A percentile compares a stretch with the other conserved stretches of the same genome.
These are phyloP conservation scores for Margaritifera margaritifera DNA, from an alignment of 2,888 invertebrate species.

Conservation along the genomic window DNA sequence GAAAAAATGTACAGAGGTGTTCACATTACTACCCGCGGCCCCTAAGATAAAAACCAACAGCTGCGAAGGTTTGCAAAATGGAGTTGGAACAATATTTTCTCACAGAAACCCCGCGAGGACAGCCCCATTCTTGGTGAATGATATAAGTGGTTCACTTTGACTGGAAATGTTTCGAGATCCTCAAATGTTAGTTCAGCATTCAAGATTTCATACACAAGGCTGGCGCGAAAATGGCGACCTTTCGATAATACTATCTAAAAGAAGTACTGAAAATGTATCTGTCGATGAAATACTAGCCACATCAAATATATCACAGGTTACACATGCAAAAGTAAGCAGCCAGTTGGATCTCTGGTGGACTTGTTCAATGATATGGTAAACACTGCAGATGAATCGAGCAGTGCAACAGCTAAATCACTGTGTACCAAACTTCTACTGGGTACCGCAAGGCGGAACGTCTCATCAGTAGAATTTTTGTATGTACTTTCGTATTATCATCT, in stretches of 20 bases:
- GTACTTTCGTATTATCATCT: slow-evolving; percentile 27
- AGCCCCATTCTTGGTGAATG: slow-evolving; percentile 30
- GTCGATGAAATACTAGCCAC: too few species aligned
- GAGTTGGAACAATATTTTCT: slow-evolving; percentile 27
- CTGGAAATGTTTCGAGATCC: slow-evolving; percentile 48
- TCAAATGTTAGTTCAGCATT: slow-evolving; percentile 42
- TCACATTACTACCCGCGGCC: slow-evolving; percentile 25
- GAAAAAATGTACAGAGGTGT: slow-evolving; percentile 37
- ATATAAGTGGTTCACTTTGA: slow-evolving; percentile 36
- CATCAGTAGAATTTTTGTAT: slow-evolving; percentile 37
- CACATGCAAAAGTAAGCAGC: slow-evolving; percentile 45
- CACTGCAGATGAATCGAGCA: slow-evolving; percentile 6
- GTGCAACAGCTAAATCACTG: slow-evolving; percentile 15
- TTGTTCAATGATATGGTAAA: slow-evolving; percentile 31
- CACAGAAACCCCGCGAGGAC: slow-evolving; percentile 18
- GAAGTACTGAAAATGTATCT: slow-evolving; percentile 35
- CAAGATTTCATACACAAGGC: slow-evolving; percentile 37
- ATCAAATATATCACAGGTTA: slow-evolving; percentile 35
- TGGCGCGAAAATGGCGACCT: slow-evolving; percentile 46
- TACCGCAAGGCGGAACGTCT: slow-evolving; percentile 41
- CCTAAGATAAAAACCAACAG: background rate
- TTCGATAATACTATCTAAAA: slow-evolving; percentile 41
- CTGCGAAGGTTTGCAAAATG: slow-evolving; percentile 38
- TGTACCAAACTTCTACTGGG: slow-evolving; percentile 35
- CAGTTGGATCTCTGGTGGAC: slow-evolving; percentile 33